Evolutionary conservation across 2,888 invertebrate species (phyloP), one percentile per base, ranked within the genome.

Genomic region (Chironomus riparius): DNA sequence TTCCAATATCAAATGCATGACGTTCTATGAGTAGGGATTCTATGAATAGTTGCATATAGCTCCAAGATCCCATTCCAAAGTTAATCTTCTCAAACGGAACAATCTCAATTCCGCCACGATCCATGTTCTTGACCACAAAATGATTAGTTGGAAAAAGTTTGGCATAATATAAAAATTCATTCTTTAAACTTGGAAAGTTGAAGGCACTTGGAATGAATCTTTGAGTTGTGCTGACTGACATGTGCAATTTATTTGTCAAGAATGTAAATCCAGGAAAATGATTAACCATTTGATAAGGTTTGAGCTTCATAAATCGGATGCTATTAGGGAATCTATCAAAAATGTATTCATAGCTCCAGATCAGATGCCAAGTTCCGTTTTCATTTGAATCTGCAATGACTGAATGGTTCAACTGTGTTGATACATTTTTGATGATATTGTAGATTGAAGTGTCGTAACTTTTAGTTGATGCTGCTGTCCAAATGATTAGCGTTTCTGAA

Each of bases 1-100:
- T 48, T 13, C 74, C 74, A 6, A 74, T 3, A n/a, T 74, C 74
- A 15, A 74, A 74, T n/a, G 74, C 74, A n/a, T 28, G 65, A 22
- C 24, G 48, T 48, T 74, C 65, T 10, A 74, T 47, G 13, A 74
- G n/a, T 1, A 65, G 21, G 3, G 74, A 68, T 10, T 68, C 47
- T 3, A 74, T 48, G 22, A 68, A 48, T 1, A 18, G 38, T 47
- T 74, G 74, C 2, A 74, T 0, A n/a, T n/a, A 74, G n/a, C 47
- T 65, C 6, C 12, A 65, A 4, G 65, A 22, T 13, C 74, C 74
- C 18, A 74, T 13, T 3, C 21, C 2, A 21, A 68, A 68, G 21
- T 74, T 47, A n/a, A 74, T 48, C 4, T 47, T 21, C 2, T 74
- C n/a, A 28, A 22, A 47, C 5, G 28, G 4, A 10, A 74, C n/a